phyloP scores from a whole-genome alignment of 2,888 invertebrate species.

The Drosophila anomelani region DNA sequence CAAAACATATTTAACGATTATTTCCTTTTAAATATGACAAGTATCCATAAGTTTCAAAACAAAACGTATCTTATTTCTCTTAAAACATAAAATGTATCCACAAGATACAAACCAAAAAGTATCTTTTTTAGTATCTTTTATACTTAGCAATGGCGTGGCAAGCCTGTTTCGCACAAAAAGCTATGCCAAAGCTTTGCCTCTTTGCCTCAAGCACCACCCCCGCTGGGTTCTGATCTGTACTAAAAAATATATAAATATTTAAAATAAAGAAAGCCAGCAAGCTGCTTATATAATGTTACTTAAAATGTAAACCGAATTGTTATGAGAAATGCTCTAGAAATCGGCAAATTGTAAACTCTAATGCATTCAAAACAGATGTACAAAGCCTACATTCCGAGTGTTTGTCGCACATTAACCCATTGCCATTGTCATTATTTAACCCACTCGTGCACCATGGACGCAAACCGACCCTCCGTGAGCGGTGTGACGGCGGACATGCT shows the following conservation, averaged over 20 bases:
- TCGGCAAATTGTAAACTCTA: neutral
- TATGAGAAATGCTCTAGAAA: neutral
- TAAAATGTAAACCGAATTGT: neutral
- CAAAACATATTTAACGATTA: neutral
- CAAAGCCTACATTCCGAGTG: neutral
- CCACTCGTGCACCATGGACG: conserved; percentile 49
- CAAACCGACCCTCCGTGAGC: conserved; percentile 47
- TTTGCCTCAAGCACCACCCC: neutral
- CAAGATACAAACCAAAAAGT: neutral
- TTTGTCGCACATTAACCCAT: neutral
- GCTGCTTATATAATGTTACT: conserved; percentile 17
- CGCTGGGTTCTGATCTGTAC: neutral
- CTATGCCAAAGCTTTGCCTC: conserved; percentile 16
- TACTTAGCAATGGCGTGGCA: conserved; percentile 5
- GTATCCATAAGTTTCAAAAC: neutral
- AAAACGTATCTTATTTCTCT: neutral
- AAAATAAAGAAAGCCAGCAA: conserved; percentile 13
- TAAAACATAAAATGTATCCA: neutral
- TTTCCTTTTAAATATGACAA: neutral
- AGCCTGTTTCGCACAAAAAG: conserved; percentile 19
- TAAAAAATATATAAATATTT: neutral
- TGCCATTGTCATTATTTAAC: neutral
- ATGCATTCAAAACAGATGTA: neutral
- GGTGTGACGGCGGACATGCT: conserved; percentile 49
- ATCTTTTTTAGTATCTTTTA: neutral